Evolutionary conservation across 2,797 vertebrate species (phyloP).

Genomic region (Forpus xanthops): DNA sequence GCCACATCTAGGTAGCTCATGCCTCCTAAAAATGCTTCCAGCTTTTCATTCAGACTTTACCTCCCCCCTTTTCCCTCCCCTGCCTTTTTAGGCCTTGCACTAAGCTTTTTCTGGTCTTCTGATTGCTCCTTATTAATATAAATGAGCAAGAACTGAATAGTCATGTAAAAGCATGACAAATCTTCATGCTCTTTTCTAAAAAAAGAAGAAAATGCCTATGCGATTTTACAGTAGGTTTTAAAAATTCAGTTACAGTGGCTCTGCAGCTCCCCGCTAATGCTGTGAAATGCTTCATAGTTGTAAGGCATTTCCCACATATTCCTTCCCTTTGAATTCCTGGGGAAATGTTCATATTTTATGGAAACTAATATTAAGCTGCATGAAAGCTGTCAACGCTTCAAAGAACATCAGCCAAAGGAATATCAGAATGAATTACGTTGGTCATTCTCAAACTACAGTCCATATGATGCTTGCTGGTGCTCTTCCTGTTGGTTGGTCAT

Average conservation of each 20-base stretch:
- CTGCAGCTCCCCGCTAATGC: slow-evolving; percentile 23
- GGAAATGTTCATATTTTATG: slow-evolving; percentile 25
- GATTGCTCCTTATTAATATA: not conserved
- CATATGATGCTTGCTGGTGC: not conserved
- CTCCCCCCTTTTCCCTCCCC: not conserved
- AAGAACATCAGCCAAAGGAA: not conserved
- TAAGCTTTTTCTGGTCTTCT: not conserved
- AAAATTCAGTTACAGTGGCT: slow-evolving; percentile 14
- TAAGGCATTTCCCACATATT: slow-evolving; percentile 15
- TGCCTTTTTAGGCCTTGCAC: not conserved
- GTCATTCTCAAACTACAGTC: not conserved
- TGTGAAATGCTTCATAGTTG: slow-evolving; percentile 14
- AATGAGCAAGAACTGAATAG: slow-evolving; percentile 9
- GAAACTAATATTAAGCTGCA: not conserved
- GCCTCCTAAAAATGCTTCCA: not conserved
- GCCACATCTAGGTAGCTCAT: not conserved
- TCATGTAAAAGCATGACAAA: not conserved
- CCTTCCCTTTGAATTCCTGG: slow-evolving; percentile 32
- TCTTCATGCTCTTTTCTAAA: not conserved
- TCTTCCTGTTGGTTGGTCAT: not conserved
- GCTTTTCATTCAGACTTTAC: not conserved
- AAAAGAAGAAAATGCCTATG: not conserved
- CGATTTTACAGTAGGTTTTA: slow-evolving; percentile 28
- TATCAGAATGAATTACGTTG: not conserved
- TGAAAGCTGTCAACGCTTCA: slow-evolving; percentile 19